Evolutionary conservation across 2,113 vertebrate species (phyloP).

Genomic region (Apteryx owenii): DNA sequence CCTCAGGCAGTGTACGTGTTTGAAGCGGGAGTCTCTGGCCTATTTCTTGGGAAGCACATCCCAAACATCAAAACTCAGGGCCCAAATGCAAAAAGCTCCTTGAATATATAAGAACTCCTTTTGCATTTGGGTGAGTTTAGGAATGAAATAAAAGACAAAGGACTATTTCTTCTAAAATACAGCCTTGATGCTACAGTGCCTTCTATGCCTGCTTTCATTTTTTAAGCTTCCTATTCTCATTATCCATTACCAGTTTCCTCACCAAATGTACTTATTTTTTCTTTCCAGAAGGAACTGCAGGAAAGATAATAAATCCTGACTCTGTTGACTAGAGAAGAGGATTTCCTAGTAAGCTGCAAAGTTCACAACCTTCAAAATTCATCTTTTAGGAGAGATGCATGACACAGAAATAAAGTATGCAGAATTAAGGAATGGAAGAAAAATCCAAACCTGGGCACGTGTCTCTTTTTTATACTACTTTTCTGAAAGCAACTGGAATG

Average conservation of each 20-base stretch:
- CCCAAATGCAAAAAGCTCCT: background rate
- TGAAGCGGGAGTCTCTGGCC: background rate
- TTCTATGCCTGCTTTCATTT: background rate
- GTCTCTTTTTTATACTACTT: background rate
- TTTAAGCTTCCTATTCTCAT: background rate
- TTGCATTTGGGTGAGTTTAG: background rate
- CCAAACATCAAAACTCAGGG: background rate
- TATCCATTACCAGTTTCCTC: background rate
- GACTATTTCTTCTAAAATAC: background rate
- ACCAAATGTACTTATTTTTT: background rate
- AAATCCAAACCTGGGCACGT: background rate
- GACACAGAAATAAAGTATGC: background rate
- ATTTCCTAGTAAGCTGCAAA: constrained; percentile 13
- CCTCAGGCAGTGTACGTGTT: accelerated
- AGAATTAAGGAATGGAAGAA: background rate
- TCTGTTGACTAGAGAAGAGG: background rate
- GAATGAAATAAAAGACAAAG: background rate
- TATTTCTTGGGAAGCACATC: background rate
- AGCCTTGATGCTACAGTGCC: background rate
- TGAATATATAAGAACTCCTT: background rate
- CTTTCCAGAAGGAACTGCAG: constrained; percentile 7
- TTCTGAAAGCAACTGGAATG: background rate
- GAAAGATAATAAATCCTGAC: background rate
- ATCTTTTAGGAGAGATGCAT: background rate
- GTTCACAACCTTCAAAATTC: constrained; percentile 35